A percentile compares a stretch with the other conserved stretches of the same genome.
phyloP scores from a whole-genome alignment of 2,888 invertebrate species.

The Chorisops tibialis region DNA sequence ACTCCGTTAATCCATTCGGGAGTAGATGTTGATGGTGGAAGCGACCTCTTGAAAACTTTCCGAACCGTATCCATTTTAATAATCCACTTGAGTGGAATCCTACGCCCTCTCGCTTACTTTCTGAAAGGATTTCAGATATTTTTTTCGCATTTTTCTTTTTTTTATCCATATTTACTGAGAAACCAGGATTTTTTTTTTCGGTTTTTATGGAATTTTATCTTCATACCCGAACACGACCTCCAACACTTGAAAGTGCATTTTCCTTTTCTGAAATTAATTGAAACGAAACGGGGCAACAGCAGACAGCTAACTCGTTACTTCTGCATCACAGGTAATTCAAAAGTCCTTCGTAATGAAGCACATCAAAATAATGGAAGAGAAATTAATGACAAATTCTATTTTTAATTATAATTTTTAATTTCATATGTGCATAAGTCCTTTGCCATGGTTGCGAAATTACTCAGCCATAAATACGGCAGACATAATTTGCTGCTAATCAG shows the following conservation, averaged over 20 bases:
- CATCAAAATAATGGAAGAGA: background rate
- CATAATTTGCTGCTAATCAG: background rate
- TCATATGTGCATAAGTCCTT: background rate
- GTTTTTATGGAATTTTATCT: slow-evolving; percentile 1
- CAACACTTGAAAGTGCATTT: slow-evolving; percentile 15
- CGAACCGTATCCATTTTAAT: slow-evolving; percentile 26
- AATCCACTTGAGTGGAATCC: slow-evolving; percentile 14
- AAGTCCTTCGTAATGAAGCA: background rate
- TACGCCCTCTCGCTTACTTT: background rate
- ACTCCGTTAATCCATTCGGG: no score
- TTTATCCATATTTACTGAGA: slow-evolving; percentile 9
- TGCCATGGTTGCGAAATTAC: background rate
- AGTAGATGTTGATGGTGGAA: background rate
- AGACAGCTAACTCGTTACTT: slow-evolving; percentile 4
- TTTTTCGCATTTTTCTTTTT: background rate
- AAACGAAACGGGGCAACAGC: background rate
- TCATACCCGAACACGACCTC: slow-evolving; percentile 9
- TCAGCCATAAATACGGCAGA: background rate
- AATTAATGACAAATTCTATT: no score
- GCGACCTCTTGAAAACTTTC: slow-evolving; percentile 5
- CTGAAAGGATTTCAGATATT: slow-evolving; percentile 12
- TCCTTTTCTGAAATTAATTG: slow-evolving; percentile 15
- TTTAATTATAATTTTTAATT: background rate
- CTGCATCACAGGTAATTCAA: slow-evolving; percentile 18
- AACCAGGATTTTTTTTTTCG: background rate